phyloP scores from a whole-genome alignment of 2,113 vertebrate species.

The Gnathonemus echidnorhynchus region DNA sequence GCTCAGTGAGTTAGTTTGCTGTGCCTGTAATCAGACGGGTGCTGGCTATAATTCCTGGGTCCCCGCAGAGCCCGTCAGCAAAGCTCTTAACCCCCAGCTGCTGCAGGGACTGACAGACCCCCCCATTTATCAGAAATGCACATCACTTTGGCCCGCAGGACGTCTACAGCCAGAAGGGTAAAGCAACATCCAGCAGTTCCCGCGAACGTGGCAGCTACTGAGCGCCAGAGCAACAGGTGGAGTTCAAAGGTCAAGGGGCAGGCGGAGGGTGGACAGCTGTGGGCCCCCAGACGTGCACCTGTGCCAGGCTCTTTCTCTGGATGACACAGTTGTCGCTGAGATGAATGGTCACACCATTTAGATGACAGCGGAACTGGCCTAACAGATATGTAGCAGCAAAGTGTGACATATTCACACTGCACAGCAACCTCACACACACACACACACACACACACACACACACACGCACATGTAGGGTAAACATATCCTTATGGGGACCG shows the following conservation, averaged over 20 bases:
- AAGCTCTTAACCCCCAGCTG: neutral
- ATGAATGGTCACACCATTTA: neutral
- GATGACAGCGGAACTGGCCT: neutral
- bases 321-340: neutral
- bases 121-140: neutral
- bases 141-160: neutral
- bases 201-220: neutral
- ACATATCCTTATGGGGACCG: no score
- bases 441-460: neutral
- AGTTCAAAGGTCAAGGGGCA: neutral
- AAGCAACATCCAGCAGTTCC: neutral
- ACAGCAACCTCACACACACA: neutral
- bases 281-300: neutral
- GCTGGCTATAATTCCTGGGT: neutral
- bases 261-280: neutral
- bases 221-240: neutral
- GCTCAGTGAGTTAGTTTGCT: neutral
- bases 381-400: neutral
- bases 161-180: neutral
- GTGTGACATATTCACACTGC: neutral
- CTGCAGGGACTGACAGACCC: neutral
- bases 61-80: neutral
- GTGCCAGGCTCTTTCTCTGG: neutral
- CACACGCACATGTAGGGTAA: no score
- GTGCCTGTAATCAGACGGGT: neutral